These are phyloP conservation scores for Terrapene triunguis DNA, from an alignment of 2,113 vertebrate species.

Conservation along the genomic window DNA sequence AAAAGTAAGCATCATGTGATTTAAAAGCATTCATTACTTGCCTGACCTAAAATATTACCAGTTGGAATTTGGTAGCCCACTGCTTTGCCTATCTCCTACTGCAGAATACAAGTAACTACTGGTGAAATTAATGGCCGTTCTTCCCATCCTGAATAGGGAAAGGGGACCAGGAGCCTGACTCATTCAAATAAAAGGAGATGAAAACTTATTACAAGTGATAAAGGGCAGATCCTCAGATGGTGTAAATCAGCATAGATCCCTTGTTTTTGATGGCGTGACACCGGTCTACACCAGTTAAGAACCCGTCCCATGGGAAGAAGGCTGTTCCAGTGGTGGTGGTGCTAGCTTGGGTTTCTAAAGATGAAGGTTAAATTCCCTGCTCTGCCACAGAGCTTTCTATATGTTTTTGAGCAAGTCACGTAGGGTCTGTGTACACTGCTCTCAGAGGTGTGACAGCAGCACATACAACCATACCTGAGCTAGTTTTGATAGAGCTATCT, in stretches of 20 bases:
- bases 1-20: neutral
- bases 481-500: neutral
- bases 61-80: neutral
- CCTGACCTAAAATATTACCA: neutral
- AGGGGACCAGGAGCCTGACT: neutral
- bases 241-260: neutral
- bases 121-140: neutral
- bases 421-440: neutral
- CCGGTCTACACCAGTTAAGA: neutral
- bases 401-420: neutral
- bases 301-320: neutral
- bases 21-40: neutral
- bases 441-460: neutral
- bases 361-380: neutral
- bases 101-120: neutral
- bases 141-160: neutral
- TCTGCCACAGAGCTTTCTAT: neutral
- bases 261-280: neutral
- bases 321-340: neutral
- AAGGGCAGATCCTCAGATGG: neutral
- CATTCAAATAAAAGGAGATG: neutral
- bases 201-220: neutral
- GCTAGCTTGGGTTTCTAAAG: neutral
- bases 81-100: neutral
- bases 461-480: neutral